These are phyloP conservation scores for Natrix natrix DNA, from an alignment of 2,797 vertebrate genomes.

Conservation along the genomic window DNA sequence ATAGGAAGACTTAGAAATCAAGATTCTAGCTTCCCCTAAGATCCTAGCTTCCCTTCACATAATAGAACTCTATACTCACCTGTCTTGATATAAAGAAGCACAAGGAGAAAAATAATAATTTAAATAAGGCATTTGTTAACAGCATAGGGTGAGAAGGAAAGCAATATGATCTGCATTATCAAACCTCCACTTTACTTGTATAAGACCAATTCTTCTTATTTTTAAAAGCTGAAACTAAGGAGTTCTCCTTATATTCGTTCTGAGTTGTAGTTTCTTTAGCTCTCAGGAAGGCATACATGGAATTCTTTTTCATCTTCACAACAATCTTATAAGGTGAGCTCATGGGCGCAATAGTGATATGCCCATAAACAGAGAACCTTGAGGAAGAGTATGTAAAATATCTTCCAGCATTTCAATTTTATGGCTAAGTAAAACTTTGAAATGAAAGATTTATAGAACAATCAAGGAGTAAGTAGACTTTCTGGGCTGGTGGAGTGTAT, in stretches of 20 bases:
- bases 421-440: not conserved
- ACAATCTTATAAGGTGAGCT: not conserved
- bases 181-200: not conserved
- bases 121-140: not conserved
- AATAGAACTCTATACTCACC: not conserved
- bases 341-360: not conserved
- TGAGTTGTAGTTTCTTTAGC: not conserved
- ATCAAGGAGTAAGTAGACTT: not conserved
- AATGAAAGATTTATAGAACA: not conserved
- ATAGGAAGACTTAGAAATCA: not conserved
- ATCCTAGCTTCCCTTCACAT: not conserved
- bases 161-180: not conserved
- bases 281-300: not conserved
- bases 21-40: not conserved
- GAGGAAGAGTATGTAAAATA: not conserved
- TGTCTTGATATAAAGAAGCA: not conserved
- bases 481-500: not conserved
- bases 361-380: not conserved
- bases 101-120: not conserved
- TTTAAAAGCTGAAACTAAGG: not conserved
- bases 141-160: not conserved
- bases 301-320: not conserved
- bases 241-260: not conserved
- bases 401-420: not conserved
- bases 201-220: not conserved